phyloP scores from a whole-genome alignment of 2,888 invertebrate genomes.

The Athripsodes cinereus region DNA sequence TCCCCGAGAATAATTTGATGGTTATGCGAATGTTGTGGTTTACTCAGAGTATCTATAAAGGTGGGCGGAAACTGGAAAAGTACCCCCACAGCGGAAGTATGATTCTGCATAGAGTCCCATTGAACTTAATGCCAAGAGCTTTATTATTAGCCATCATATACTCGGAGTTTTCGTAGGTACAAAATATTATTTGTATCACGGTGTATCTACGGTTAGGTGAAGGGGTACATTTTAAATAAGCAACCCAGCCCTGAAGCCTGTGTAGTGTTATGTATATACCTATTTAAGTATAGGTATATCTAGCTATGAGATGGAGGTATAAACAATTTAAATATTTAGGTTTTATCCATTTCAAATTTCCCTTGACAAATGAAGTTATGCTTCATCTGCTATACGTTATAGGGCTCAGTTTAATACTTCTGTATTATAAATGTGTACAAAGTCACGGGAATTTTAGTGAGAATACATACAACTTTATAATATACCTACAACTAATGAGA shows the following conservation, averaged over 20 bases:
- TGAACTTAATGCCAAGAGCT: no score
- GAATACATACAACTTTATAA: no score
- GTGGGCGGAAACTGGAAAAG: no score
- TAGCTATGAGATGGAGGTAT: background rate
- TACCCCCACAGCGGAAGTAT: no score
- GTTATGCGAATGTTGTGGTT: no score
- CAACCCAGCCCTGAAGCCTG: background rate
- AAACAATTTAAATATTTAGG: background rate
- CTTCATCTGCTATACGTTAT: background rate
- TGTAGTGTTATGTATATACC: background rate
- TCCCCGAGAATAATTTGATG: no score
- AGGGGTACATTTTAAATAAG: slow-evolving; percentile 2
- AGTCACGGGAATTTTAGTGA: no score
- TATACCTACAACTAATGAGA: no score
- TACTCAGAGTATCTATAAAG: no score
- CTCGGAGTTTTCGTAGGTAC: no score
- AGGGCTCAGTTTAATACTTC: background rate
- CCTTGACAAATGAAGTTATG: background rate
- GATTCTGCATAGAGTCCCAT: no score
- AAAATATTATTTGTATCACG: background rate
- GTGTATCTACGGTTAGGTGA: background rate
- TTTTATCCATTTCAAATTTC: background rate
- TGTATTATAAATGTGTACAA: background rate
- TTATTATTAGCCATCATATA: no score
- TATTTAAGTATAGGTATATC: background rate